These are phyloP conservation scores for Pentalonia nigronervosa DNA, from an alignment of 1,140 invertebrate species.

Conservation along the genomic window DNA sequence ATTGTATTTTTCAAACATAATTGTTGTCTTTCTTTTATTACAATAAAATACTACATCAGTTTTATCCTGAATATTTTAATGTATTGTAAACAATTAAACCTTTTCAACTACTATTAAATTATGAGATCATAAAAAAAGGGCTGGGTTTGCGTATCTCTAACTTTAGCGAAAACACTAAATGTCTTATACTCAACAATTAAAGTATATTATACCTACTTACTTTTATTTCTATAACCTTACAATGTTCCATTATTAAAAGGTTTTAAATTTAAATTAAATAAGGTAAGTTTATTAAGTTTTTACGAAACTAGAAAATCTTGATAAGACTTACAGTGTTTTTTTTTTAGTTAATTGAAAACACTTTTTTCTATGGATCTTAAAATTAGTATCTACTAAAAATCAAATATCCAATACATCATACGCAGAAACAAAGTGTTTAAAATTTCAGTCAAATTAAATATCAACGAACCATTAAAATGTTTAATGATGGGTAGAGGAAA, in stretches of 20 bases:
- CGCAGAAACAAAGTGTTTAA: constrained; percentile 16
- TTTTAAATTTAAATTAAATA: constrained; percentile 3
- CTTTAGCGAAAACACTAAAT: neutral
- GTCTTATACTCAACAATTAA: neutral
- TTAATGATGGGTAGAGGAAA: neutral
- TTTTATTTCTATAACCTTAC: neutral
- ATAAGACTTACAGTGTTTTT: neutral
- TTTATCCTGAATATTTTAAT: neutral
- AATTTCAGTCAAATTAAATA: neutral
- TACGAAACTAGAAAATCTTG: neutral
- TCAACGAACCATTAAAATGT: constrained; percentile 16
- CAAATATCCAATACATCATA: neutral
- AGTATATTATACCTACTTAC: neutral
- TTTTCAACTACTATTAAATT: neutral
- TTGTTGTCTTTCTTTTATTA: neutral
- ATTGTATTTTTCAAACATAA: neutral
- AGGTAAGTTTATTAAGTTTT: neutral
- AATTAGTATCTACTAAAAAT: neutral
- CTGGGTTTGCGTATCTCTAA: neutral
- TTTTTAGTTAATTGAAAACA: neutral
- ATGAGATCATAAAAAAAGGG: neutral
- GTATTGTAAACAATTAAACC: neutral
- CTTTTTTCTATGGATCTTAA: neutral
- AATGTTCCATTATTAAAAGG: neutral
- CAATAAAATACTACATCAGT: constrained; percentile 9